Base-by-base conservation (phyloP, 2,113 vertebrate species). In the Dromaius novaehollandiae region DNA sequence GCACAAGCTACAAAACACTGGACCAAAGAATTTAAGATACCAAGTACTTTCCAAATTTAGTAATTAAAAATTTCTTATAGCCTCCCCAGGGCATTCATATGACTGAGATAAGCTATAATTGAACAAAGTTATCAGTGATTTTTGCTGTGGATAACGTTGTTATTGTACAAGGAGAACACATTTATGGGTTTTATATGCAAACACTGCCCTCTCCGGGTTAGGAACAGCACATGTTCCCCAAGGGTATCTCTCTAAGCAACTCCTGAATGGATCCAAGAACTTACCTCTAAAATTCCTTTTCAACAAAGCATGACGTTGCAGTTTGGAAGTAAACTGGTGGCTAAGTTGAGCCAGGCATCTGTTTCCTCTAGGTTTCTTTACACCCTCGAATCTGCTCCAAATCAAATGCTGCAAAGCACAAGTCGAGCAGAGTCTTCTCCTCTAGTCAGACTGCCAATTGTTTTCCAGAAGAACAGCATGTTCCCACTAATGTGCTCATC, bases 161-260 rank as follows among this genome's bases (percentile, higher is more conserved):
- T 56, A 30, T 58, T 73, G 74, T 81, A 12, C 6, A 4, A 36
- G n/a, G n/a, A 58, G n/a, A 51, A 36, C 38, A 11, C 1, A 0
- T 16, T 38, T 11, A 48, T 4, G 9, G 18, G 76, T 58, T 81
- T 13, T 4, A 7, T 25, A 3, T 22, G 93, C 90, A 60, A 44
- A 64, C 80, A 91, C 90, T 94, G 96, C 96, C 96, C 96, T 92
- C 96, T 96, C 66, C 20, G 86, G 96, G 96, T 40, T 46, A 16
- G 21, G 56, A 55, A 3, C 40, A 78, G 82, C 42, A 30, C 24
- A 1, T 24, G 19, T 61, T 73, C 71, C 17, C 70, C 42, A 18
- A 24, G 34, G 13, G 20, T 51, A 68, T 87, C 14, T 9, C 84
- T 42, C 55, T 44, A 2, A 64, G 40, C 15, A 13, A 5, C 66